Percentiles rank a stretch among this genome's conserved stretches.
Conservation (phyloP, 2,888 invertebrate species). For the Polylopha cassiicola region DNA sequence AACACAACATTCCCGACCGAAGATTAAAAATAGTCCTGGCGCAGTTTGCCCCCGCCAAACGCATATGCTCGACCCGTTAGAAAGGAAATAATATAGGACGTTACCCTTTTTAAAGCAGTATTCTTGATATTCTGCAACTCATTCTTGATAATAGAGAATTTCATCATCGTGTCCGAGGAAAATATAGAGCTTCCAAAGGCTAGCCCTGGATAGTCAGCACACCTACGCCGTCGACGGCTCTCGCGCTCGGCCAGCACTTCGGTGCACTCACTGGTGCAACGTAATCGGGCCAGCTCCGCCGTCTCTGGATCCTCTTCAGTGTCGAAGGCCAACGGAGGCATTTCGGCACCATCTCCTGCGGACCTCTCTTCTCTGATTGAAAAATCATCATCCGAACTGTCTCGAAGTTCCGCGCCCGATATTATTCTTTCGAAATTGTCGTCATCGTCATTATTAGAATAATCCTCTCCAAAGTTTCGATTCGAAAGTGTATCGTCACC, state of each 20-base stretch:
- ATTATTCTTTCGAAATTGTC: constrained; percentile 57
- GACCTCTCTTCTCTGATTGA: constrained; percentile 64
- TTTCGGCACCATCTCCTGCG: constrained; percentile 68
- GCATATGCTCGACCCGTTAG: constrained; percentile 50
- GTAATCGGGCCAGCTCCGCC: constrained; percentile 87
- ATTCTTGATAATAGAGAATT: constrained; percentile 96
- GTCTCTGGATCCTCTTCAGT: constrained; percentile 85
- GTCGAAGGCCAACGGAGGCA: constrained; percentile 48
- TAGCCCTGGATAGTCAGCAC: constrained; percentile 94
- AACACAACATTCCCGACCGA: constrained; percentile 44
- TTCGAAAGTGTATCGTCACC: constrained; percentile 77
- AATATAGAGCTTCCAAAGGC: constrained; percentile 95
- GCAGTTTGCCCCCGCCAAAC: constrained; percentile 65
- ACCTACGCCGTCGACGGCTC: constrained; percentile 84
- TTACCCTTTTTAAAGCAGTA: constrained; percentile 97
- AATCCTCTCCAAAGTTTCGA: constrained; percentile 58
- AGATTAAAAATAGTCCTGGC: constrained; percentile 72
- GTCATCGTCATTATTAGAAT: constrained; percentile 58
- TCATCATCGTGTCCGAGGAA: constrained; percentile 98
- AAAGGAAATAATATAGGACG: constrained; percentile 71
- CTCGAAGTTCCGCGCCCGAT: constrained; percentile 50
- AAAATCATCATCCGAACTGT: constrained; percentile 66
- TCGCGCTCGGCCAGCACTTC: constrained; percentile 93
- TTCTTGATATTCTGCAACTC: constrained; percentile 98
- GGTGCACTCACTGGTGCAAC: constrained; percentile 92